Percentiles rank a stretch among this genome's conserved stretches.
phyloP scores from a whole-genome alignment of 2,888 invertebrate genomes.

The Dusona sp. region DNA sequence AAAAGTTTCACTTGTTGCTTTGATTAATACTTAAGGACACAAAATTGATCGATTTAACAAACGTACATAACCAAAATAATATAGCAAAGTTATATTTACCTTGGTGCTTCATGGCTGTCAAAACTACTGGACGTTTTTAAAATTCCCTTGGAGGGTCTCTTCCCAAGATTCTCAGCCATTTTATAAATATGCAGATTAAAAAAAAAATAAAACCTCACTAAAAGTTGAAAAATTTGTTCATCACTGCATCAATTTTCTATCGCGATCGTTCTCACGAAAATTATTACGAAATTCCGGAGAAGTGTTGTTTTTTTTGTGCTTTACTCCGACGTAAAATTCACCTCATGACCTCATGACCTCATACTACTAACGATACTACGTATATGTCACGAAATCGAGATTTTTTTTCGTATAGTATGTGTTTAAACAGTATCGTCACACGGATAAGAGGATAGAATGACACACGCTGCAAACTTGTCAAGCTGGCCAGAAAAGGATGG shows the following conservation, averaged over 20 bases:
- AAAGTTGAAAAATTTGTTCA: constrained; percentile 48
- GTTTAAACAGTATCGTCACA: neutral
- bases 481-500: constrained; percentile 20
- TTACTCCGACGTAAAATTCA: constrained; percentile 48
- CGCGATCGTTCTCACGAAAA: neutral
- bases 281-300: constrained; percentile 26
- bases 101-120: constrained; percentile 88
- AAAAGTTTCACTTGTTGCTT: constrained; percentile 22
- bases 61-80: neutral
- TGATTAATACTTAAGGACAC: neutral
- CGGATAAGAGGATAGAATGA: constrained; percentile 38
- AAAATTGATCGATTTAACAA: constrained; percentile 1
- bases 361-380: neutral
- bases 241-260: constrained; percentile 52
- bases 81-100: constrained; percentile 74
- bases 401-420: constrained; percentile 3
- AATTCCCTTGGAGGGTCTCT: constrained; percentile 95
- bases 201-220: constrained; percentile 54
- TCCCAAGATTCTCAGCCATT: constrained; percentile 93
- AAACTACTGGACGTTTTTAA: constrained; percentile 96
- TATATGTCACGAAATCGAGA: neutral
- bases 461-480: constrained; percentile 46
- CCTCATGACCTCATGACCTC: constrained; percentile 46
- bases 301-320: constrained; percentile 21
- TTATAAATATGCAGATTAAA: constrained; percentile 31